Evolutionary conservation across 2,888 invertebrate genomes (phyloP), one percentile per base, ranked within the genome.

Genomic region (Tuberolachnus salignus): DNA sequence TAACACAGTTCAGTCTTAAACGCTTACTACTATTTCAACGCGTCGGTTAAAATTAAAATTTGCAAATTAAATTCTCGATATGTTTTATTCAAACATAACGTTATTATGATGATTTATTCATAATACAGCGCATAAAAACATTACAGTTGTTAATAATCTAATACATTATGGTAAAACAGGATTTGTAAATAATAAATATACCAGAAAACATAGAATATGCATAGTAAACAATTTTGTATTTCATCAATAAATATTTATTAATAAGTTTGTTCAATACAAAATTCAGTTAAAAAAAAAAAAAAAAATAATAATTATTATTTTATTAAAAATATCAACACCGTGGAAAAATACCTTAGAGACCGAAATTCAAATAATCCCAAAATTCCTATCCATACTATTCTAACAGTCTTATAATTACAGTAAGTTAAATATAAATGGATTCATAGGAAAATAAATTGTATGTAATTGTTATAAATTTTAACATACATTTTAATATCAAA

Each of bases 181-280:
- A 34, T 34, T 34, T 34, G 6, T 4, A 34, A 34, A 34, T 34
- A 34, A 34, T 34, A 34, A 34, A 34, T 6, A 34, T 34, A 34
- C 34, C 3, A 34, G 3, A 34, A 6, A 34, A 34, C 6, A 34
- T 34, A 34, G 34, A 34, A 34, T 6, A 3, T 34, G 34, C 16
- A 66, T 26, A 14, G 26, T 49, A 51, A 49, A 49, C 13, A 66
- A 9, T 66, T 26, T 66, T n/a, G n/a, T n/a, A 66, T 49, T 66
- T 16, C 8, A 46, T 14, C 2, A 44, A 44, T 3, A 8, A 14
- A 21, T n/a, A 9, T 57, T 44, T 16, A 71, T 59, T 71, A 26
- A 71, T 71, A 59, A 26, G 3, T 46, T 46, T 59, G 14, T 71
- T 42, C 1, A 16, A 46, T n/a, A n/a, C n/a, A 49, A 9, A 59